A percentile compares a stretch with the other conserved stretches of the same genome.
These are phyloP conservation scores for Anguilla anguilla DNA, from an alignment of 2,797 vertebrate genomes.

Conservation along the genomic window DNA sequence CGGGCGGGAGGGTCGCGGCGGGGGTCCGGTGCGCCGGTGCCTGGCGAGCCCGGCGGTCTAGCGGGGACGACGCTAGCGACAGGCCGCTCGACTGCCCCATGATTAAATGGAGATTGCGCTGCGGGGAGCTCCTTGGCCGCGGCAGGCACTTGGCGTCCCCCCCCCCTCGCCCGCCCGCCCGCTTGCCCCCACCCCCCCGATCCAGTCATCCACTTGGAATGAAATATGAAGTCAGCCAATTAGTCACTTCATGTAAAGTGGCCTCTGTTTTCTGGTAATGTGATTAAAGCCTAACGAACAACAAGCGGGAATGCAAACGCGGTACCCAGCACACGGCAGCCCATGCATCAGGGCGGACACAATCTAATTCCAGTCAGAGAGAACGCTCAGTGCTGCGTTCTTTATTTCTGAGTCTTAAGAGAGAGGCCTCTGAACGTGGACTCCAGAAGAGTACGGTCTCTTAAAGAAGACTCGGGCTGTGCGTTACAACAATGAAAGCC, in stretches of 20 bases:
- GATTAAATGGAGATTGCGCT: neutral
- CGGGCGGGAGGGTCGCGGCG: neutral
- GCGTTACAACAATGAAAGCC: neutral
- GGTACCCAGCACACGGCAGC: neutral
- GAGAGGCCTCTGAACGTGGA: neutral
- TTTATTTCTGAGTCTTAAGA: neutral
- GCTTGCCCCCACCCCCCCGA: neutral
- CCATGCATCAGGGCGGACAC: neutral
- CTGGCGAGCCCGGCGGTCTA: neutral
- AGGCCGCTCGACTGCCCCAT: neutral
- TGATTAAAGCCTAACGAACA: neutral
- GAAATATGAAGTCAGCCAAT: conserved; percentile 1
- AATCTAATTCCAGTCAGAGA: neutral
- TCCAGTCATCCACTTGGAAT: neutral
- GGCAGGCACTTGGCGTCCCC: neutral
- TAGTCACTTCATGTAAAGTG: neutral
- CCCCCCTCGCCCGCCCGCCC: too few relatives aligned
- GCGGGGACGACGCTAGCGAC: neutral
- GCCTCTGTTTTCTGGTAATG: neutral
- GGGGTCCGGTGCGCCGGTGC: neutral
- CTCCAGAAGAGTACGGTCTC: neutral
- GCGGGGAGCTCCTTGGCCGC: neutral
- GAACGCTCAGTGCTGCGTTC: neutral
- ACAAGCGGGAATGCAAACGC: neutral
- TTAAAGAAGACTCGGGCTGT: neutral